Base-by-base conservation (phyloP, 92 coral and sea anemone genomes). In the Bergia puertoricense region DNA sequence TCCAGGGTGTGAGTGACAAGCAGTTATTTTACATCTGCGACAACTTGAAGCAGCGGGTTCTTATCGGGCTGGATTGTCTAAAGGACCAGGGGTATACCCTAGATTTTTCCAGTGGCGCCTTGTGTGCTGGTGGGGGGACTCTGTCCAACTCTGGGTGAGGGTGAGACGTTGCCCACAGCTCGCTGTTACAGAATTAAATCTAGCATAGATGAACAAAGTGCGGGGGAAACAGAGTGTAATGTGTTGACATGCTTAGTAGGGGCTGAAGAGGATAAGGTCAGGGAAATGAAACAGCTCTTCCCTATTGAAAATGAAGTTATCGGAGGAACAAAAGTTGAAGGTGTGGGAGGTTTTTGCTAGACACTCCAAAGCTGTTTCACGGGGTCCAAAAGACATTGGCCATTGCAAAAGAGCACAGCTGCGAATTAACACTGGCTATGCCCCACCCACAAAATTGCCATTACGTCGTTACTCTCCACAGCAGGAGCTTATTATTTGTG, bases 341-440 rank as follows among this genome's bases (percentile, higher is more conserved):
- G 77, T 62, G 18, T 88, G 86, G 85, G 75, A 36, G 72, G 37
- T 88, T 36, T 62, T 80, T 42, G 86, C 90, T 14, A 79, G 74
- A 66, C 90, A 80, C 50, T 79, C 85, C 14, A 45, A 50, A 6
- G 86, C 80, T 15, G 80, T 88, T 46, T 88, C 86, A 2, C 42
- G 90, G 69, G 80, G 90, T 11, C 74, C 88, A 22, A 88, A 88
- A 0, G 82, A 87, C 8, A 76, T 88, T 44, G 90, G 91, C 39
- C 73, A 81, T 74, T 86, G 84, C 76, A 86, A 59, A 1, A n/a
- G 11, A 13, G 56, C 82, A 14, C 67, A 75, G 8, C 81, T 74
- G 23, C 18, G 37, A 50, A 85, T 91, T 57, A 51, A 88, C 56
- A 88, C 91, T 9, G 91, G 86, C 16, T 71, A 87, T 0, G 81